Percentiles rank a stretch among this genome's conserved stretches.
Evolutionary conservation across 2,797 vertebrate species (phyloP).

Genomic region (Alfaro cultratus): DNA sequence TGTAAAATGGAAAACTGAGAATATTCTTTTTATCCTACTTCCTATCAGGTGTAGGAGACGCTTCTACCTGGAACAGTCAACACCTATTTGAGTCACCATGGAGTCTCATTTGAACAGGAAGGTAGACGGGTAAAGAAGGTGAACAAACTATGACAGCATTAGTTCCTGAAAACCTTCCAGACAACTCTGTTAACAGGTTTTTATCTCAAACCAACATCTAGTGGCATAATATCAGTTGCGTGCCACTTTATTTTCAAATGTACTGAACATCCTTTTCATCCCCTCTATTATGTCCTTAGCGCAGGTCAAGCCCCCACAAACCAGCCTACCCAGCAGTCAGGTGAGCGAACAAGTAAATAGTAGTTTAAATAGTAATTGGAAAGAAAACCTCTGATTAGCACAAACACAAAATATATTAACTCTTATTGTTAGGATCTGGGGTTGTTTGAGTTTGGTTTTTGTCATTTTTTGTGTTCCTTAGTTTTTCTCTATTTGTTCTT

Average conservation of each 20-base stretch:
- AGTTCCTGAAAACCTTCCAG: not conserved
- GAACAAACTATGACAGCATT: not conserved
- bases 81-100: not conserved
- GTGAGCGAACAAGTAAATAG: too few relatives aligned
- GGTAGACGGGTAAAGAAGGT: not conserved
- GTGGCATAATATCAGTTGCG: not conserved
- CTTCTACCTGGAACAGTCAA: not conserved
- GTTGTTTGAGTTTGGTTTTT: too few relatives aligned
- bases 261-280: too few relatives aligned
- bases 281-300: too few relatives aligned
- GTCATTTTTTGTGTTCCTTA: too few relatives aligned
- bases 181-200: not conserved
- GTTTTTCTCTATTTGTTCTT: too few relatives aligned
- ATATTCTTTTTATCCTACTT: not conserved
- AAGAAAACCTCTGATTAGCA: too few relatives aligned
- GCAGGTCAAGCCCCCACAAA: too few relatives aligned
- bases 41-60: not conserved
- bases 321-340: too few relatives aligned
- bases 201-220: not conserved
- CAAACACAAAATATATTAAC: too few relatives aligned
- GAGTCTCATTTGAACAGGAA: not conserved
- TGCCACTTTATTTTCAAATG: not conserved
- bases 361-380: too few relatives aligned
- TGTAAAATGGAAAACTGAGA: not conserved
- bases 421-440: too few relatives aligned